Conservation (phyloP, 2,888 invertebrate genomes). For the Saturnia pavonia region DNA sequence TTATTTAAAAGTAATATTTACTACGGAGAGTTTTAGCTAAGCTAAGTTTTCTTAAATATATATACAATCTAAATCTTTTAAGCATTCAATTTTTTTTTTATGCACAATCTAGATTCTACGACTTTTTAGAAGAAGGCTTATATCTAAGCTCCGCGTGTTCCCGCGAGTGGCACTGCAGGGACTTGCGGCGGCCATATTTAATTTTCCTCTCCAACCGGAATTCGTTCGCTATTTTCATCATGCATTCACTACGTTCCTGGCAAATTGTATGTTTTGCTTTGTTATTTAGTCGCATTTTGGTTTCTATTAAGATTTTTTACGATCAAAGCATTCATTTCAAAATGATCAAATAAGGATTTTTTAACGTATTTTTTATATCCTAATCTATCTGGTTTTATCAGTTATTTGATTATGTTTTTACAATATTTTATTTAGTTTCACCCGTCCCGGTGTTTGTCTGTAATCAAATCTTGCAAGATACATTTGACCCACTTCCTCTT, state of each 20-base stretch:
- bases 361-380: not conserved
- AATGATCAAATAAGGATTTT: not conserved
- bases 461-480: too few relatives aligned
- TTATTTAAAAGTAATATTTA: too few relatives aligned
- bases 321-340: not conserved
- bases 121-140: not conserved
- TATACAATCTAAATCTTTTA: not conserved
- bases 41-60: not conserved
- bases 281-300: constrained; percentile 28
- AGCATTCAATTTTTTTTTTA: not conserved
- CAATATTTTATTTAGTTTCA: too few relatives aligned
- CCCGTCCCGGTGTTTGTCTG: too few relatives aligned
- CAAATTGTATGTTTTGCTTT: constrained; percentile 44
- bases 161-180: constrained; percentile 32
- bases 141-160: constrained; percentile 24
- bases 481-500: too few relatives aligned
- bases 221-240: constrained; percentile 59
- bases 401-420: too few relatives aligned
- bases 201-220: constrained; percentile 60
- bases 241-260: constrained; percentile 45
- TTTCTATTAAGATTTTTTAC: not conserved
- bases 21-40: too few relatives aligned
- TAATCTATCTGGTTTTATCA: too few relatives aligned
- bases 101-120: not conserved
- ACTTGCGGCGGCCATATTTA: constrained; percentile 63